These are phyloP conservation scores for Copsychus sechellarum DNA, from an alignment of 2,113 vertebrate genomes.

Conservation along the genomic window DNA sequence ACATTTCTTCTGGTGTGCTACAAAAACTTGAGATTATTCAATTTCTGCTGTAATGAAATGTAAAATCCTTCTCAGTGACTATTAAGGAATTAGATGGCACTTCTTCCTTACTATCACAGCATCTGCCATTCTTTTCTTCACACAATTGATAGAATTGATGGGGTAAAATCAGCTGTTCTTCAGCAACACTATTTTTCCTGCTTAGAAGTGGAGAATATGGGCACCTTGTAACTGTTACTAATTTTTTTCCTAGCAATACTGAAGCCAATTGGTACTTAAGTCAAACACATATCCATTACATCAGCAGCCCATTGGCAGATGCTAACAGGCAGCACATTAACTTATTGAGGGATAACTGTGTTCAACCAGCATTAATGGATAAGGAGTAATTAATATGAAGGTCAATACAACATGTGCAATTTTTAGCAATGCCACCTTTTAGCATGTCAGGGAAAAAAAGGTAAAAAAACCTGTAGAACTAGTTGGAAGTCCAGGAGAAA, in stretches of 20 bases:
- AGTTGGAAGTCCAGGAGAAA: not conserved
- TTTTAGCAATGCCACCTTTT: not conserved
- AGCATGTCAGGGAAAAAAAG: not conserved
- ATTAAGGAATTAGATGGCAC: not conserved
- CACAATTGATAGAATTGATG: not conserved
- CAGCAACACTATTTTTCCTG: not conserved
- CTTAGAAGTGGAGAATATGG: not conserved
- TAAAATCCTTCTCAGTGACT: not conserved
- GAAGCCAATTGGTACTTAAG: not conserved
- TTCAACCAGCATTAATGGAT: not conserved
- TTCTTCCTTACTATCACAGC: not conserved
- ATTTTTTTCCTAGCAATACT: not conserved
- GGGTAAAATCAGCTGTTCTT: not conserved
- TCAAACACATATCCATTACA: not conserved
- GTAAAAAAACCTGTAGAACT: not conserved
- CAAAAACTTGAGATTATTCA: conserved; percentile 3
- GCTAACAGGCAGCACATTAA: not conserved
- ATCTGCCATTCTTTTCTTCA: not conserved
- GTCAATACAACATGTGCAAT: not conserved
- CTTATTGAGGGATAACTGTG: not conserved
- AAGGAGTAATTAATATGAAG: not conserved
- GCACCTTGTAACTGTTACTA: not conserved
- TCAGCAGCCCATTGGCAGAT: not conserved
- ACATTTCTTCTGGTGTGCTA: not conserved
- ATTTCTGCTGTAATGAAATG: conserved; percentile 27